Base-by-base conservation (phyloP, 2,797 vertebrate species). In the Xiphophorus birchmanni region DNA sequence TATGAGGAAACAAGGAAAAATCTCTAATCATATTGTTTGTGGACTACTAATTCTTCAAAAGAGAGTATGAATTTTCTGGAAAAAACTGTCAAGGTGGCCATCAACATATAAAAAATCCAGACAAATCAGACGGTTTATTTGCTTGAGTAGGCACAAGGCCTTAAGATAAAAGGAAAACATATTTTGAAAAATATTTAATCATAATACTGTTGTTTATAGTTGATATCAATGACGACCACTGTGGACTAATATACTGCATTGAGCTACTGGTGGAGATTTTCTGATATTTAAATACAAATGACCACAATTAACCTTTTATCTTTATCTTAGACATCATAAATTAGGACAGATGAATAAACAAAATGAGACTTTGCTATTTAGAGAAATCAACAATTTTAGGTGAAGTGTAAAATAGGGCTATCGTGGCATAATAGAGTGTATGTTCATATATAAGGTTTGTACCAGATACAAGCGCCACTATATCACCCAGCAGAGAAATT, bases 381-480 rank as follows among this genome's bases (percentile, higher is more conserved):
- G 26, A 58, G n/a, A 58, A n/a, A 58, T n/a, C n/a, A 29, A 1
- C n/a, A 5, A 13, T 12, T 58, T 58, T 58, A 58, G 4, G 56
- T 58, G 26, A 58, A 58, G 56, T 0, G 56, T 29, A 58, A 58
- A n/a, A 29, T 29, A 50, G 48, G 18, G 6, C 48, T 21, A 50
- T 50, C 6, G 21, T 8, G 48, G 48, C 0, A 7, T 2, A 50
- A 50, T 2, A 50, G 18, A 50, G 18, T 50, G 18, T 4, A n/a
- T n/a, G 44, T 69, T 75, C 9, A 58, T 47, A 45, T 79, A 74
- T 11, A 1, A 56, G 44, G 52, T 75, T 77, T 58, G 32, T 77
- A 73, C 35, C 37, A 82, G 82, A 74, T 11, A 63, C 75, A 32
- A 76, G 21, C 7, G 0, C n/a, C 13, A 76, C 44, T 23, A 83